A percentile compares a stretch with the other conserved stretches of the same genome.
phyloP scores from a whole-genome alignment of 2,888 invertebrate species.

The Cheiracanthium punctorium region DNA sequence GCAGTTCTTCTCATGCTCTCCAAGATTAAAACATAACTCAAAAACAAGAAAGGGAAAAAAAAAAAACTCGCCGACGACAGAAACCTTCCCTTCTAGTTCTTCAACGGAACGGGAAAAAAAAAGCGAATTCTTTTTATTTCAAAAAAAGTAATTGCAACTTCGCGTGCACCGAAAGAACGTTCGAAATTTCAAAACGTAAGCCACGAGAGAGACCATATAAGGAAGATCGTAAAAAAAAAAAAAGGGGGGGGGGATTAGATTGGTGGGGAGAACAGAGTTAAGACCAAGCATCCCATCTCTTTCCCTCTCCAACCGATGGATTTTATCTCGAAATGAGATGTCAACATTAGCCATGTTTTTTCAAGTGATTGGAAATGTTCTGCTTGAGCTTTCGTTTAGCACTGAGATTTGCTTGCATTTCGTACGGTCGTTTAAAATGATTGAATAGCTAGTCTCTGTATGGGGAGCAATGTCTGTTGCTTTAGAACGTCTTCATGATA shows the following conservation, averaged over 20 bases:
- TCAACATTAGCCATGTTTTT: neutral
- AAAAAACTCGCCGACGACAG: slow-evolving; percentile 20
- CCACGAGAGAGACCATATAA: neutral
- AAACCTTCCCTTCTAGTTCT: neutral
- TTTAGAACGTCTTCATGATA: too few species aligned
- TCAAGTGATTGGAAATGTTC: neutral
- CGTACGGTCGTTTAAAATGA: neutral
- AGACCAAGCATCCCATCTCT: neutral
- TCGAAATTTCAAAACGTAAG: neutral
- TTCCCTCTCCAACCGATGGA: neutral
- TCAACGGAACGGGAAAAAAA: neutral
- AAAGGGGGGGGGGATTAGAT: neutral
- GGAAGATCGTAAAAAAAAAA: neutral
- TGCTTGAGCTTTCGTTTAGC: neutral
- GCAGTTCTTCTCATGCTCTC: slow-evolving; percentile 22
- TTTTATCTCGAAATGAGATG: neutral
- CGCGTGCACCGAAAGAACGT: neutral
- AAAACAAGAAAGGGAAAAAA: slow-evolving; percentile 40
- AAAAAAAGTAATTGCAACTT: neutral
- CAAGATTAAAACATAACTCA: slow-evolving; percentile 50
- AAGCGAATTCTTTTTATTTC: neutral
- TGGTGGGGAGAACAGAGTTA: neutral
- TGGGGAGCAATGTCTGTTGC: too few species aligned
- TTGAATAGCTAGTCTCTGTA: neutral
- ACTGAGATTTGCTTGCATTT: neutral